Percentiles rank a stretch among this genome's conserved stretches.
Evolutionary conservation across 2,113 vertebrate species (phyloP).

Genomic region (Hemibagrus wyckioides): DNA sequence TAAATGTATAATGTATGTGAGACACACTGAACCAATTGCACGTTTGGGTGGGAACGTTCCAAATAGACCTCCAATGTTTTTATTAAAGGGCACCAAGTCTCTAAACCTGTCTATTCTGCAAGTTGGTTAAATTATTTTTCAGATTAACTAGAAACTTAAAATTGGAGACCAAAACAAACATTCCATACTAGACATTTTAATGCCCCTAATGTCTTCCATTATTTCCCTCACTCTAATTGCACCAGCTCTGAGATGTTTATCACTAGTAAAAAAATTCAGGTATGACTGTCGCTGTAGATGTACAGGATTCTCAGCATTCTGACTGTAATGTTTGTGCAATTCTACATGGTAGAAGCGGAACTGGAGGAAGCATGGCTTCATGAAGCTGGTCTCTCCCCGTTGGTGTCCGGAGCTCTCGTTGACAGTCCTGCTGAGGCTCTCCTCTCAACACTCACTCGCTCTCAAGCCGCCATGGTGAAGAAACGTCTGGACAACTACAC

Average conservation of each 20-base stretch:
- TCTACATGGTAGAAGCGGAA: conserved; percentile 78
- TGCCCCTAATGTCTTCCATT: background rate
- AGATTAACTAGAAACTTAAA: background rate
- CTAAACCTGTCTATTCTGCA: background rate
- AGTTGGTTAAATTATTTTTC: background rate
- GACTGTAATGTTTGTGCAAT: background rate
- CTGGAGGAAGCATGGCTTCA: conserved; percentile 93
- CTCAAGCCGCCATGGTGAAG: conserved; percentile 87
- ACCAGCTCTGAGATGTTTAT: background rate
- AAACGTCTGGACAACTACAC: conserved; percentile 90
- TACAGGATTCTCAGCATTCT: background rate
- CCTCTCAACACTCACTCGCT: conserved; percentile 87
- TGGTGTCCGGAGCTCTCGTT: conserved; percentile 79
- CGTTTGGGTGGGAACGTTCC: background rate
- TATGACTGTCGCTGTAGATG: background rate
- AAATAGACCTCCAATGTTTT: background rate
- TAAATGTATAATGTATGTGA: background rate
- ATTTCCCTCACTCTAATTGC: background rate
- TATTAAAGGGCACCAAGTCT: background rate
- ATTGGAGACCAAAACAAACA: background rate
- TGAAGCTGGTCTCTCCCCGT: conserved; percentile 85
- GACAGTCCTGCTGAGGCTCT: conserved; percentile 80
- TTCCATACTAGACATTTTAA: background rate
- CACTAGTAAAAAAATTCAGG: background rate
- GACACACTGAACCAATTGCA: background rate